phyloP scores from a whole-genome alignment of 1,140 invertebrate genomes.

The Papilio machaon region DNA sequence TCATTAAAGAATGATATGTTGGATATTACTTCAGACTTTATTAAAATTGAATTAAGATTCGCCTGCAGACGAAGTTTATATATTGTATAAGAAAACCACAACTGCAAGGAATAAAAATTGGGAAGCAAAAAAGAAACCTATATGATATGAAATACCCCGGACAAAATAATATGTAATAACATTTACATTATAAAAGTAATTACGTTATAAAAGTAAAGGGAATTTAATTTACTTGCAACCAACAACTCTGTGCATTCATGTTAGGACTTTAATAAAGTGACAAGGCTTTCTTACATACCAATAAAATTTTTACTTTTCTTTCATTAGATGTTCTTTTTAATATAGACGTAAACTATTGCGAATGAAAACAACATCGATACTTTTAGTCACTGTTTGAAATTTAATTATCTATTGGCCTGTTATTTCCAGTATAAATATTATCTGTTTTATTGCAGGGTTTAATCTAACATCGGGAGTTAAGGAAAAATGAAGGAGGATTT shows the following conservation, averaged over 20 bases:
- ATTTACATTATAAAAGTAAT: background rate
- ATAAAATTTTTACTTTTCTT: too few species aligned
- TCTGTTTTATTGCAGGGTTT: slow-evolving; percentile 44
- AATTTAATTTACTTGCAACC: background rate
- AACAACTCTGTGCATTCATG: background rate
- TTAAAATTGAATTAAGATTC: background rate
- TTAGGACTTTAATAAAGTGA: background rate
- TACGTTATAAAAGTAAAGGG: background rate
- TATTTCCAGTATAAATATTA: slow-evolving; percentile 8
- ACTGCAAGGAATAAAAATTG: background rate
- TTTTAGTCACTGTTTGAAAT: background rate
- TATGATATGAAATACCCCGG: background rate
- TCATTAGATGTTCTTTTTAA: too few species aligned
- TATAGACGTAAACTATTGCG: background rate
- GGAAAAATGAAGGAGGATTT: slow-evolving; percentile 60
- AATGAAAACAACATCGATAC: background rate
- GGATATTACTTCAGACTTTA: slow-evolving; percentile 13
- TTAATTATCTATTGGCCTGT: background rate
- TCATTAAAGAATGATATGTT: slow-evolving; percentile 30
- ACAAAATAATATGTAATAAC: background rate
- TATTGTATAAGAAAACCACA: background rate
- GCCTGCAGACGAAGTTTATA: background rate
- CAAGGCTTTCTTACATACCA: background rate
- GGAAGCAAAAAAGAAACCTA: background rate
- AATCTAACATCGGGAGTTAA: slow-evolving; percentile 52